These are phyloP conservation scores for Ischnura elegans DNA, from an alignment of 2,888 invertebrate species.

Conservation along the genomic window DNA sequence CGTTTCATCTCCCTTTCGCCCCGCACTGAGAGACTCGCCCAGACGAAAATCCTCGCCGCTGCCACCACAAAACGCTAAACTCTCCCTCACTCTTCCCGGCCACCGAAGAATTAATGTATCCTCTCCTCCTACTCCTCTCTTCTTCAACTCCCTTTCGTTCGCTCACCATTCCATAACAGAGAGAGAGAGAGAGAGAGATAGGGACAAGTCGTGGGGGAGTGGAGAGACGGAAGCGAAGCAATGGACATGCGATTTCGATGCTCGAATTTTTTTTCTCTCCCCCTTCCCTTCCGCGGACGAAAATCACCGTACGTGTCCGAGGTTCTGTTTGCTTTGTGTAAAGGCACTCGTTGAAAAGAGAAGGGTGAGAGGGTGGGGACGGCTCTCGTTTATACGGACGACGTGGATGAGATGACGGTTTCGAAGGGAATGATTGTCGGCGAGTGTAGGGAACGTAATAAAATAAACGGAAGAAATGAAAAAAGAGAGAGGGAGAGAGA, in stretches of 20 bases:
- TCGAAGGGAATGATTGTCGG: background rate
- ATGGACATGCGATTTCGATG: conserved; percentile 64
- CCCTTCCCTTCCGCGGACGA: background rate
- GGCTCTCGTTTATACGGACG: background rate
- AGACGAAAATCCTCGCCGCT: conserved; percentile 1
- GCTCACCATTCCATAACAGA: background rate
- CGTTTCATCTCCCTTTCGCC: background rate
- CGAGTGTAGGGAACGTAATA: background rate
- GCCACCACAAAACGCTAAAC: background rate
- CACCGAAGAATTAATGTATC: conserved; percentile 40
- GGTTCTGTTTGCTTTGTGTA: conserved; percentile 33
- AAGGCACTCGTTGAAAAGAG: conserved; percentile 35
- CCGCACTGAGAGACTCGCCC: background rate
- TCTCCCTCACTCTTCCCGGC: conserved; percentile 27
- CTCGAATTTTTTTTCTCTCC: conserved; percentile 41
- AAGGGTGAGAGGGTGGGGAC: conserved; percentile 19
- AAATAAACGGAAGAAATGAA: background rate
- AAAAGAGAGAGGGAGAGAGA: background rate
- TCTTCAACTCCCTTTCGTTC: background rate
- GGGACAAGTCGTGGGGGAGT: background rate
- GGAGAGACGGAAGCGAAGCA: conserved; percentile 40
- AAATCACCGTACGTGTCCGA: conserved; percentile 48
- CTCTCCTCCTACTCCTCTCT: background rate
- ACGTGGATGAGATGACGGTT: background rate
- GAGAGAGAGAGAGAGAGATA: background rate